These are phyloP conservation scores for Augiades crinisus DNA, from an alignment of 2,888 invertebrate species.

Conservation along the genomic window DNA sequence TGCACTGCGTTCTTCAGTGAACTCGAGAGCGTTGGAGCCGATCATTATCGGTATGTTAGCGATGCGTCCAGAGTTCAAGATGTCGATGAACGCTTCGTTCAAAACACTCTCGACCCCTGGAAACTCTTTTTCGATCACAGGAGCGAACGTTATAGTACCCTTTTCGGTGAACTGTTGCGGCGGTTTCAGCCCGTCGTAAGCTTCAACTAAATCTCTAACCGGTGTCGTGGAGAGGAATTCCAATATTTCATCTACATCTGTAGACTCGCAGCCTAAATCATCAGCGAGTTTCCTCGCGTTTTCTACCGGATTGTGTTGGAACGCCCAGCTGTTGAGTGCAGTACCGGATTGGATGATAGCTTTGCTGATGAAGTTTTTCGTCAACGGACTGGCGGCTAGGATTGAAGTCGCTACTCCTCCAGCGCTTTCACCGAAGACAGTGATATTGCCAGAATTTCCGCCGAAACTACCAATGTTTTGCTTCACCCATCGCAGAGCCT, in stretches of 20 bases:
- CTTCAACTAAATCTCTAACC: constrained; percentile 59
- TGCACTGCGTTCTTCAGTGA: constrained; percentile 40
- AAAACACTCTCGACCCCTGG: constrained; percentile 57
- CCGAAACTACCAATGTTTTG: constrained; percentile 67
- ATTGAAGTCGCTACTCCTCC: constrained; percentile 54
- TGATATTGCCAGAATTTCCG: constrained; percentile 65
- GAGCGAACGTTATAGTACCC: constrained; percentile 38
- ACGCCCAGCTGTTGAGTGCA: constrained; percentile 44
- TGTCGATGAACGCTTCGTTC: constrained; percentile 56
- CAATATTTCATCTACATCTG: constrained; percentile 55
- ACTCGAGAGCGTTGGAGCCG: constrained; percentile 56
- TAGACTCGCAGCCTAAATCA: constrained; percentile 56
- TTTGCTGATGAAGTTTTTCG: constrained; percentile 59
- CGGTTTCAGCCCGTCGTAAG: constrained; percentile 41
- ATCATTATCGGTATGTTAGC: constrained; percentile 65
- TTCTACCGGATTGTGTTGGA: constrained; percentile 56
- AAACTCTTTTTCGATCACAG: constrained; percentile 67
- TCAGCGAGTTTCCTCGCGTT: constrained; percentile 55
- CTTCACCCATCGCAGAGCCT: constrained; percentile 66
- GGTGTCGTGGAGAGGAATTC: constrained; percentile 62
- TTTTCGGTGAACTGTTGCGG: constrained; percentile 33
- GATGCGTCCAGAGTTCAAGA: constrained; percentile 61
- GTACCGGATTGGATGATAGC: constrained; percentile 67
- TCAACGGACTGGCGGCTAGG: constrained; percentile 60
- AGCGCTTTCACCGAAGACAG: constrained; percentile 66